These are phyloP conservation scores for Melitaea athalia DNA, from an alignment of 2,888 invertebrate genomes.

Conservation along the genomic window DNA sequence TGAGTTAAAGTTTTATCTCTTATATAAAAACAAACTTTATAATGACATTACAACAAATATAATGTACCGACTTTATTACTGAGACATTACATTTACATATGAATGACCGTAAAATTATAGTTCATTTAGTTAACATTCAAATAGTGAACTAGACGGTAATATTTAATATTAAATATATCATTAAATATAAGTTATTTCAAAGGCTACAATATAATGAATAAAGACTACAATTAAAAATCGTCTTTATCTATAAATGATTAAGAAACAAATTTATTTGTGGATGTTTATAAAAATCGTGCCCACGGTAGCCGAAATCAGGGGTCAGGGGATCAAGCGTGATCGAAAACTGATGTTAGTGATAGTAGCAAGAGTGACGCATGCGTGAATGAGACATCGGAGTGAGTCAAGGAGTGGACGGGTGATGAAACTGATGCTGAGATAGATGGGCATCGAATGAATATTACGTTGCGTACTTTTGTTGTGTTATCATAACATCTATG, in stretches of 20 bases:
- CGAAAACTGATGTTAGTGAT: conserved; percentile 78
- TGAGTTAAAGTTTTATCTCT: neutral
- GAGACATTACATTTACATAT: conserved; percentile 37
- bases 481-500: conserved; percentile 10
- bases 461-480: conserved; percentile 18
- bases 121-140: conserved; percentile 52
- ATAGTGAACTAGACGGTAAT: conserved; percentile 50
- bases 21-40: conserved; percentile 11
- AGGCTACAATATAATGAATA: conserved; percentile 53
- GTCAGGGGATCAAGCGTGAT: conserved; percentile 79
- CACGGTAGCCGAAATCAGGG: conserved; percentile 79
- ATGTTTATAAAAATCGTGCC: conserved; percentile 63
- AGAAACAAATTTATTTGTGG: conserved; percentile 46
- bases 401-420: conserved; percentile 50
- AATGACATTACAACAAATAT: conserved; percentile 19
- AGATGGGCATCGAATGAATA: conserved; percentile 33
- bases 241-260: conserved; percentile 31
- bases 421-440: conserved; percentile 43
- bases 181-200: conserved; percentile 70
- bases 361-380: conserved; percentile 72
- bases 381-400: conserved; percentile 76
- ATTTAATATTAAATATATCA: conserved; percentile 74
- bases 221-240: conserved; percentile 44
- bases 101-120: conserved; percentile 34
- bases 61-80: conserved; percentile 15